Evolutionary conservation across 2,113 vertebrate species (phyloP).

Genomic region (Noturus placidus): DNA sequence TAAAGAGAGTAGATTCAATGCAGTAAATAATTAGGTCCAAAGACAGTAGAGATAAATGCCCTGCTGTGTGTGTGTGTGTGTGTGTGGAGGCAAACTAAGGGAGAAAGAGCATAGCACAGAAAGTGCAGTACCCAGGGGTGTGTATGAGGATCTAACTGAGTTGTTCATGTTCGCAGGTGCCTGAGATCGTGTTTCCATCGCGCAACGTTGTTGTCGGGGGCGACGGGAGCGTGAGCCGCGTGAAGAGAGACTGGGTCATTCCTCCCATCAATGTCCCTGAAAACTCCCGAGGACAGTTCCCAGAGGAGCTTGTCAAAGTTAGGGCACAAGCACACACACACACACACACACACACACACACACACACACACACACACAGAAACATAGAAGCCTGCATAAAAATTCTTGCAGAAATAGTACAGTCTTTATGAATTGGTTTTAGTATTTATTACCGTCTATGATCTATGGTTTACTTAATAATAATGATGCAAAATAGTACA

Average conservation of each 20-base stretch:
- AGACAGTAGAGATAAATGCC: slow-evolving; percentile 27
- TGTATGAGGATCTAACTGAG: slow-evolving; percentile 32
- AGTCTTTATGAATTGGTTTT: neutral
- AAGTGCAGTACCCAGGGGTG: slow-evolving; percentile 12
- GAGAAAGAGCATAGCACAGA: slow-evolving; percentile 3
- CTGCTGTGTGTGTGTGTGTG: slow-evolving; percentile 21
- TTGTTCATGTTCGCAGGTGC: slow-evolving; percentile 66
- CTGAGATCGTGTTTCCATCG: slow-evolving; percentile 87
- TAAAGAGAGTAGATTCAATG: slow-evolving; percentile 48
- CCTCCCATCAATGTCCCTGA: slow-evolving; percentile 96
- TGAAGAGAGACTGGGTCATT: slow-evolving; percentile 99
- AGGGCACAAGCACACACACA: slow-evolving; percentile 50
- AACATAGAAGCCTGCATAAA: neutral
- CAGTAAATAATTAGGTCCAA: slow-evolving; percentile 45
- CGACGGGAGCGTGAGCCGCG: slow-evolving; percentile 80
- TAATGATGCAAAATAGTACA: neutral
- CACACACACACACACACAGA: slow-evolving; percentile 25
- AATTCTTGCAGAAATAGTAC: neutral
- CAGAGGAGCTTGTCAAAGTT: slow-evolving; percentile 95
- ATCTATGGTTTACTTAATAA: neutral
- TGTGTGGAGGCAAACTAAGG: neutral
- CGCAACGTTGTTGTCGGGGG: slow-evolving; percentile 73
- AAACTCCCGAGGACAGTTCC: slow-evolving; percentile 94
- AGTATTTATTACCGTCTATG: neutral
- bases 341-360: slow-evolving; percentile 22